Base-by-base conservation (phyloP, 2,113 vertebrate species). In the Oreochromis niloticus region DNA sequence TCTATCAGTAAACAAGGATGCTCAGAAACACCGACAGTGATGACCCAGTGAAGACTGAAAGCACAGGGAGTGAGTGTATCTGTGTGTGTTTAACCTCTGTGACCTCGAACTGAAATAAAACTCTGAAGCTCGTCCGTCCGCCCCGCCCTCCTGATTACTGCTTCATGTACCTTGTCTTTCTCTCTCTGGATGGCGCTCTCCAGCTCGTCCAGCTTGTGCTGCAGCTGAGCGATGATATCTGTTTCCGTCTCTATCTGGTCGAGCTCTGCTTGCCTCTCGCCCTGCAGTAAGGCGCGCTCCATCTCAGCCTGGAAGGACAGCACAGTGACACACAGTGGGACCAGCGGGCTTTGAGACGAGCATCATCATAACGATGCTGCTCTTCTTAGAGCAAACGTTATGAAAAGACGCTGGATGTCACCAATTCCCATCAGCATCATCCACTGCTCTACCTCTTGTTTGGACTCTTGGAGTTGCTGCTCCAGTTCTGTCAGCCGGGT, bases 261-360 rank as follows among this genome's bases (percentile, higher is more conserved):
- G 0, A 97, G 89, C 93, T 99, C 98, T 0, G 98, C 96, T 88
- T 98, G 97, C 82, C 95, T 95, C 94, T 99, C 98, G 0, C 98
- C 98, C 93, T 99, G 98, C 87, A 99, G 97, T 90, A 99, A 92
- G 0, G 98, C 98, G 8, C 96, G 95, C 91, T 99, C 98, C 98
- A 99, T 97, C 95, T 99, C 98, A 0, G 97, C 98, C 98, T 99
- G 95, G 1, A 6, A 78, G 8, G 3, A 55, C 57, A 43, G 5
- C 34, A 16, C 55, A 34, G 82, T 1, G 24, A 13, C 66, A 75
- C 41, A 22, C 82, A 41, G 83, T 10, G 43, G 9, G 59, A 68
- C 19, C 32, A 82, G 17, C 4, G 9, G 66, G 30, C 43, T 16
- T 3, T 1, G 6, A 32, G 13, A 7, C 9, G 0, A 73, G 24